Evolutionary conservation across 1,140 invertebrate genomes (phyloP), one percentile per base, ranked within the genome.

Genomic region (Papilio dardanus): DNA sequence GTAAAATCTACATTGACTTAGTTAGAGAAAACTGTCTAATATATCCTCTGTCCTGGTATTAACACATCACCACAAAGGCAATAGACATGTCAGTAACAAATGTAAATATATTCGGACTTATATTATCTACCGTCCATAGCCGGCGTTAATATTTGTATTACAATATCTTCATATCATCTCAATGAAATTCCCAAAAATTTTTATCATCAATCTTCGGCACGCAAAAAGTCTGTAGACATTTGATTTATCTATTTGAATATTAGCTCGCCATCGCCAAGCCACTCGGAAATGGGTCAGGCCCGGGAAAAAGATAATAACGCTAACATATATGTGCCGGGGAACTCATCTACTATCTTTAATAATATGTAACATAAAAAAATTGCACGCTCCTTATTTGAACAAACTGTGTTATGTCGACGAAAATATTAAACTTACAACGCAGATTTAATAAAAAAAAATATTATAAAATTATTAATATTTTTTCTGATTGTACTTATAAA

Each of bases 231-330:
- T 76, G 78, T 74, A 83, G 83, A 83, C 82, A 80, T 80, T 85
- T 88, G 86, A 89, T 89, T 88, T 88, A 89, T 89, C 85, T 89
- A 84, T 88, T 85, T 88, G 86, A 86, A 89, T 87, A 89, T 88
- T 87, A 88, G 79, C 79, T 77, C 78, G 62, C 78, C 78, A 80
- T 77, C 78, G 62, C 78, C 78, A 80, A 46, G 73, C 73, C 68
- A 71, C 65, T 75, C 68, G 66, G 81, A 85, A 85, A 62, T 82
- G 67, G 81, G 78, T 79, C 82, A 77, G 66, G 71, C 76, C 66
- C 65, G 42, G 73, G 75, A 67, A 74, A 69, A 31, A 35, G 67
- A 69, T 69, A 77, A 77, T 83, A 76, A 76, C 54, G 69, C 31
- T 71, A 50, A 68, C 33, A 69, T 42, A 14, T 62, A 62, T 62